These are phyloP conservation scores for Pedicia rivosa DNA, from an alignment of 2,888 invertebrate genomes.

Conservation along the genomic window DNA sequence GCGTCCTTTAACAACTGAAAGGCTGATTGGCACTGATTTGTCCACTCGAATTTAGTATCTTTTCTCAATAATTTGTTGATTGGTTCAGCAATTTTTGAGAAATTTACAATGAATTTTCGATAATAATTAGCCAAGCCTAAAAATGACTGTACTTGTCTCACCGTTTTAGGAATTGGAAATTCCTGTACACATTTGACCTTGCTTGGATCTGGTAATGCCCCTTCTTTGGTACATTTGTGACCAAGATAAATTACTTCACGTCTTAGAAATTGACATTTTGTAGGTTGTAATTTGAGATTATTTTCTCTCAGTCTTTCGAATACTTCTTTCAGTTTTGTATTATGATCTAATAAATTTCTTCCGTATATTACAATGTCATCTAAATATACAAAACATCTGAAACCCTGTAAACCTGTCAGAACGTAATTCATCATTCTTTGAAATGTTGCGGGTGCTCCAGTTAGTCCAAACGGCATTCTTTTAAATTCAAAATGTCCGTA, in stretches of 20 bases:
- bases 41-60: too few species aligned
- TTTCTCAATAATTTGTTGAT: too few species aligned
- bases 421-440: conserved; percentile 24
- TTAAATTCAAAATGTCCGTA: conserved; percentile 20
- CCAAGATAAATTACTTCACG: conserved; percentile 13
- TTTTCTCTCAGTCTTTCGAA: conserved; percentile 12
- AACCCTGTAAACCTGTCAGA: conserved; percentile 18
- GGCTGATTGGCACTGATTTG: not conserved
- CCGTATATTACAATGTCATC: conserved; percentile 20
- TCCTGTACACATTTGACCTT: conserved; percentile 13
- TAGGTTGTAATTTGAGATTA: conserved; percentile 14
- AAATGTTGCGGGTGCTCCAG: conserved; percentile 25
- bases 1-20: too few species aligned
- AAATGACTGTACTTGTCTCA: too few species aligned
- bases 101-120: conserved; percentile 20
- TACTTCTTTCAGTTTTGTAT: conserved; percentile 11
- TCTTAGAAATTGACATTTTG: conserved; percentile 14
- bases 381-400: conserved; percentile 20
- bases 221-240: conserved; percentile 17
- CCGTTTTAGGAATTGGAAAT: conserved; percentile 15
- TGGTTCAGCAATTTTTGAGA: conserved; percentile 6
- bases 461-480: conserved; percentile 23
- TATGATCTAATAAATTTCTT: conserved; percentile 15
- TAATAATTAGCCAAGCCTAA: too few species aligned
- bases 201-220: conserved; percentile 16